Conservation (phyloP, 2,113 vertebrate species). For the Scomber japonicus region DNA sequence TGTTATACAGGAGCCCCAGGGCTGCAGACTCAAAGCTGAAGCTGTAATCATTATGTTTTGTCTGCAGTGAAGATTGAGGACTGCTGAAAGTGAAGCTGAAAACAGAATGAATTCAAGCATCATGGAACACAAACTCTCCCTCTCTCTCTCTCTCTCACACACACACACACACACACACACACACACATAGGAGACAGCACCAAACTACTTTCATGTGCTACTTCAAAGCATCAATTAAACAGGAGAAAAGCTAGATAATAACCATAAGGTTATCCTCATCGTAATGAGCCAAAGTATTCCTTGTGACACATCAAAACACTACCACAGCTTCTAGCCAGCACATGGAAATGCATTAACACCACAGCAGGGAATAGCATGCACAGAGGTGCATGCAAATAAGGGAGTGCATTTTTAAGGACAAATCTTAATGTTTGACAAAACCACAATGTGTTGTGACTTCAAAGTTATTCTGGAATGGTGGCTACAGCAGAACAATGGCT, state of each 20-base stretch:
- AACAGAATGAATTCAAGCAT: slow-evolving; percentile 52
- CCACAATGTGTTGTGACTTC: slow-evolving; percentile 31
- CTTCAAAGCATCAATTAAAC: slow-evolving; percentile 82
- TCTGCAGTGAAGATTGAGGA: slow-evolving; percentile 72
- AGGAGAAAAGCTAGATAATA: slow-evolving; percentile 72
- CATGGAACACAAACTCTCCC: slow-evolving; percentile 21
- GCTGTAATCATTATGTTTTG: slow-evolving; percentile 78
- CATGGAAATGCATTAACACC: slow-evolving; percentile 59
- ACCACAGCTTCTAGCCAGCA: slow-evolving; percentile 54
- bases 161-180: slow-evolving; percentile 7
- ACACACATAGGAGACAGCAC: slow-evolving; percentile 12
- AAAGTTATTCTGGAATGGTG: slow-evolving; percentile 17
- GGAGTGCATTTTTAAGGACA: slow-evolving; percentile 41
- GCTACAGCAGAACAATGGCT: slow-evolving; percentile 15
- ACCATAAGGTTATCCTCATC: slow-evolving; percentile 72
- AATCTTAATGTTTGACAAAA: slow-evolving; percentile 52
- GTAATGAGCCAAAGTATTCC: slow-evolving; percentile 69
- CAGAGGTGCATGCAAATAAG: slow-evolving; percentile 58
- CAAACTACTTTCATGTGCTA: slow-evolving; percentile 72
- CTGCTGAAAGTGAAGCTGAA: slow-evolving; percentile 65
- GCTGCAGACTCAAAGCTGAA: slow-evolving; percentile 68
- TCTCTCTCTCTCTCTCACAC: background rate
- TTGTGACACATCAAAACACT: slow-evolving; percentile 74
- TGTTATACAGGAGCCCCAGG: slow-evolving; percentile 54
- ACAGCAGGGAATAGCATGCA: slow-evolving; percentile 49